Evolutionary conservation across 2,797 vertebrate species (phyloP).

Genomic region (Merluccius polli): DNA sequence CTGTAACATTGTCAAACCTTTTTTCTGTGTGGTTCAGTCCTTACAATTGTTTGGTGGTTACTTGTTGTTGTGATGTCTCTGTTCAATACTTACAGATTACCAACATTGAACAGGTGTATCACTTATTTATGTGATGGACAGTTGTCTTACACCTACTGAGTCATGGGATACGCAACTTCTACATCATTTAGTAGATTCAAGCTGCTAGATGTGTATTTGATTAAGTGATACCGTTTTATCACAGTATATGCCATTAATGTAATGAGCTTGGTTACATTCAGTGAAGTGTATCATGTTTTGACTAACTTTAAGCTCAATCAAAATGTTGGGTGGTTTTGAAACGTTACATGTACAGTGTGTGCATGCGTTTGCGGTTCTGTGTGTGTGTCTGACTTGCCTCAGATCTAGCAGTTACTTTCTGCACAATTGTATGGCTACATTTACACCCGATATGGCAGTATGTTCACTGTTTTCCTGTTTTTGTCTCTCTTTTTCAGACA

Average conservation of each 20-base stretch:
- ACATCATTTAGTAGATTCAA: not conserved
- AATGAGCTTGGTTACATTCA: too few species aligned
- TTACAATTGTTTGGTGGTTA: not conserved
- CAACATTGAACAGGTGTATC: not conserved
- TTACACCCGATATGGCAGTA: not conserved
- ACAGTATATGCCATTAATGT: too few species aligned
- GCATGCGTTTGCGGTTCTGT: not conserved
- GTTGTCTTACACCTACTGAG: not conserved
- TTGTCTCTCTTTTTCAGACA: conserved; percentile 1
- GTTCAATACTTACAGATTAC: not conserved
- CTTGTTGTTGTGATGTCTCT: not conserved
- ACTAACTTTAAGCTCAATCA: not conserved
- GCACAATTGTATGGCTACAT: not conserved
- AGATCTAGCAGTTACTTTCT: not conserved
- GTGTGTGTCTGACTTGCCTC: too few species aligned
- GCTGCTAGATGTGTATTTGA: not conserved
- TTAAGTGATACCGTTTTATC: not conserved
- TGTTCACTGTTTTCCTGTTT: not conserved
- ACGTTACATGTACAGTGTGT: not conserved
- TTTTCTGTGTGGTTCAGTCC: not conserved
- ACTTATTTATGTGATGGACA: not conserved
- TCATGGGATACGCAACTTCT: not conserved
- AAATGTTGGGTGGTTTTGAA: not conserved
- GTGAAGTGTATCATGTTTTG: too few species aligned
- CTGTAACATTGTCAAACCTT: not conserved